These are phyloP conservation scores for Gorsachius magnificus DNA, from an alignment of 2,797 vertebrate species.

Conservation along the genomic window DNA sequence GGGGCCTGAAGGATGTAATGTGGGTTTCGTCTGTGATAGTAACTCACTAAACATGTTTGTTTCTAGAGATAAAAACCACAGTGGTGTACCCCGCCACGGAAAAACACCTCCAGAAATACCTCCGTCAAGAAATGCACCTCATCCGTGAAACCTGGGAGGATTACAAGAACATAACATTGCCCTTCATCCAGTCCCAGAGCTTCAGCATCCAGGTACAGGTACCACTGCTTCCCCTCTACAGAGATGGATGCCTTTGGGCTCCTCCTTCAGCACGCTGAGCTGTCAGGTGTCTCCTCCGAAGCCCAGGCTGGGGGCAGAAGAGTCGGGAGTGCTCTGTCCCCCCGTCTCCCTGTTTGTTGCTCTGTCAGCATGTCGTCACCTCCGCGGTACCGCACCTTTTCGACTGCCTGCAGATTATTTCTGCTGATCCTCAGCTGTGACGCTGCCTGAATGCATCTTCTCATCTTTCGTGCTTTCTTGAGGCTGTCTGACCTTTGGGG, in stretches of 20 bases:
- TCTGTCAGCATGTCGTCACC: background rate
- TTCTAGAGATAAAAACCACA: slow-evolving; percentile 90
- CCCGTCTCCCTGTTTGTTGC: accelerated
- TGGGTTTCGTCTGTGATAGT: background rate
- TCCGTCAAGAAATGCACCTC: slow-evolving; percentile 84
- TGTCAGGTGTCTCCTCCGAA: background rate
- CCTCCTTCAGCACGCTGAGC: background rate
- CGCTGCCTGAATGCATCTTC: background rate
- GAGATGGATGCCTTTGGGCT: accelerated
- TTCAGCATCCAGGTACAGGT: slow-evolving; percentile 88
- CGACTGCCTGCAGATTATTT: accelerated
- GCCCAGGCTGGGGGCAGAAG: background rate
- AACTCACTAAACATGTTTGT: background rate
- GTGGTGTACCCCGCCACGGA: slow-evolving; percentile 93
- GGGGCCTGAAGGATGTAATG: background rate
- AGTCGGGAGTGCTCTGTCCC: background rate
- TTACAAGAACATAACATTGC: slow-evolving; percentile 85
- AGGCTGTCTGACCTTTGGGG: background rate
- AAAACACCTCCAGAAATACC: slow-evolving; percentile 92
- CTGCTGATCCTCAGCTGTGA: background rate
- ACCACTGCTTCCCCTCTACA: background rate
- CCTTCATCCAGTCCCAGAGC: slow-evolving; percentile 86
- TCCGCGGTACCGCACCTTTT: background rate
- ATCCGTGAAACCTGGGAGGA: slow-evolving; percentile 85
- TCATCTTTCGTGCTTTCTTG: accelerated